Evolutionary conservation across 1,140 invertebrate species (phyloP).

Genomic region (Anoplophora glabripennis): DNA sequence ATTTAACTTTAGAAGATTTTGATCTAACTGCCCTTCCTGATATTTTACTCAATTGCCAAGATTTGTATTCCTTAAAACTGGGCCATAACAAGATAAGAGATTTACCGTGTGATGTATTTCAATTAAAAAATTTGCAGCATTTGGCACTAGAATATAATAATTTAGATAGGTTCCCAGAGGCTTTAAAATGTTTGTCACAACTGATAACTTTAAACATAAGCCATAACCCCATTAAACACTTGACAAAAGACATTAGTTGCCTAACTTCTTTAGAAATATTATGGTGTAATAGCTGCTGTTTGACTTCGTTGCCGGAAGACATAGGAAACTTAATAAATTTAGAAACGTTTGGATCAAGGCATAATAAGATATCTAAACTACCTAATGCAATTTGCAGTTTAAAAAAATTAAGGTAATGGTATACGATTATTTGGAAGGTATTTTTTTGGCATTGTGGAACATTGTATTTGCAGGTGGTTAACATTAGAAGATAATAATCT

Average conservation of each 20-base stretch:
- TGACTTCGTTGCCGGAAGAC: conserved; percentile 61
- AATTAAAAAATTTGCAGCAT: conserved; percentile 47
- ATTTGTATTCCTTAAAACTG: conserved; percentile 57
- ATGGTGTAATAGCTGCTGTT: conserved; percentile 62
- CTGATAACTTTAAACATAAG: conserved; percentile 79
- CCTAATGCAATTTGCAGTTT: conserved; percentile 55
- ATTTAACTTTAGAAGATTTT: conserved; percentile 57
- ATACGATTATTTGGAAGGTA: conserved; percentile 5
- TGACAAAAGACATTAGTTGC: conserved; percentile 65
- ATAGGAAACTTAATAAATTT: conserved; percentile 69
- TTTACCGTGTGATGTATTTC: conserved; percentile 45
- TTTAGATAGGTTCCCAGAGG: conserved; percentile 62
- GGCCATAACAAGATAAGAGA: conserved; percentile 57
- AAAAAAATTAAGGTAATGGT: conserved; percentile 52
- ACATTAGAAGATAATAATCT: conserved; percentile 59
- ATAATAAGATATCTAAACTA: conserved; percentile 57
- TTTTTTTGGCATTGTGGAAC: conserved; percentile 4
- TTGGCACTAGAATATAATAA: conserved; percentile 63
- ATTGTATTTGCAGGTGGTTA: conserved; percentile 54
- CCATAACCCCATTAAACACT: conserved; percentile 68
- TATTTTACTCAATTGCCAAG: conserved; percentile 53
- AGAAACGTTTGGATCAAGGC: conserved; percentile 64
- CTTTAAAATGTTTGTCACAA: conserved; percentile 59
- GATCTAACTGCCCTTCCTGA: conserved; percentile 57
- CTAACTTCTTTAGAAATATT: conserved; percentile 74